A percentile compares a stretch with the other conserved stretches of the same genome.
phyloP scores from a whole-genome alignment of 2,888 invertebrate genomes.

The Macropis europaea region DNA sequence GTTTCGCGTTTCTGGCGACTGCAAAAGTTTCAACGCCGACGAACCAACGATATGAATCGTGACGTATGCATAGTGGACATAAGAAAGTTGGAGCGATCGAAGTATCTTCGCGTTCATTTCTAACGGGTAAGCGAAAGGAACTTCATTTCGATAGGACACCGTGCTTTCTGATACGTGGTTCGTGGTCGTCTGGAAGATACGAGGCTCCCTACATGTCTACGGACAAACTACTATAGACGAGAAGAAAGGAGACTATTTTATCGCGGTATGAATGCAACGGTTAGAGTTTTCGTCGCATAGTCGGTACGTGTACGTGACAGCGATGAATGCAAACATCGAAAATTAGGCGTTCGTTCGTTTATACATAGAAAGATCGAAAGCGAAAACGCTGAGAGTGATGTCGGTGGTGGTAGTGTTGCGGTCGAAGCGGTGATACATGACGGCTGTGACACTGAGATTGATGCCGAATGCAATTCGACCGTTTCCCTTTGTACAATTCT shows the following conservation, averaged over 20 bases:
- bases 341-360: conserved; percentile 12
- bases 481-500: not conserved
- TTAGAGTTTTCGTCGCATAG: not conserved
- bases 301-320: not conserved
- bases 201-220: not conserved
- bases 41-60: conserved; percentile 65
- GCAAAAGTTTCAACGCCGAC: conserved; percentile 43
- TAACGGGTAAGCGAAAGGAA: conserved; percentile 30
- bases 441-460: not conserved
- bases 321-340: not conserved
- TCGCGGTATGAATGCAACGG: not conserved
- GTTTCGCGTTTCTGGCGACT: conserved; percentile 57
- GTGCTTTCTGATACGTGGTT: conserved; percentile 15
- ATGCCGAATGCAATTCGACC: not conserved
- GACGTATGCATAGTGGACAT: conserved; percentile 47
- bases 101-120: conserved; percentile 11
- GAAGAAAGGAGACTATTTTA: not conserved
- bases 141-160: conserved; percentile 19
- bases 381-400: too few relatives aligned
- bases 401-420: conserved; percentile 6
- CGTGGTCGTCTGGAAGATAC: not conserved
- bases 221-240: too few relatives aligned
- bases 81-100: conserved; percentile 20
- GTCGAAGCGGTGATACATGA: not conserved
- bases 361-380: too few relatives aligned